Evolutionary conservation across 2,888 invertebrate species (phyloP).

Genomic region (Monopis laevigella): DNA sequence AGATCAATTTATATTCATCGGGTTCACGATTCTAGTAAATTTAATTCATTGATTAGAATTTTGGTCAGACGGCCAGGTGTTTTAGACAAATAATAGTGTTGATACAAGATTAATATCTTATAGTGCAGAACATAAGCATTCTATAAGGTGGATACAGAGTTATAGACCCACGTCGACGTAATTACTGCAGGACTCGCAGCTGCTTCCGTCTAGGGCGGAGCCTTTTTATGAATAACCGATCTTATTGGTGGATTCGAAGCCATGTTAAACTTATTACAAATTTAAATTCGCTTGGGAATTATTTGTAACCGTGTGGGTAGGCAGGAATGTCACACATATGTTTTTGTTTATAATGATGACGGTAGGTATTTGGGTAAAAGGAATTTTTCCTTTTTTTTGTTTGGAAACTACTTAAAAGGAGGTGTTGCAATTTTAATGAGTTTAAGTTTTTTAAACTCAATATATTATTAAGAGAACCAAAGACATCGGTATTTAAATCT

Average conservation of each 20-base stretch:
- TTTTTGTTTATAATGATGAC: slow-evolving; percentile 36
- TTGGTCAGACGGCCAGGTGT: slow-evolving; percentile 25
- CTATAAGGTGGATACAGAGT: slow-evolving; percentile 24
- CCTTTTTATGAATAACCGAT: slow-evolving; percentile 50
- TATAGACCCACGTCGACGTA: slow-evolving; percentile 36
- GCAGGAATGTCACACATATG: slow-evolving; percentile 57
- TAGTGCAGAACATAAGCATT: slow-evolving; percentile 28
- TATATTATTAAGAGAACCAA: no score
- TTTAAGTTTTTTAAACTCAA: not conserved
- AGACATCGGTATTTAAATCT: no score
- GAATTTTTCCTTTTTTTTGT: not conserved
- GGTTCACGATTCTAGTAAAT: no score
- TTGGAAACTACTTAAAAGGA: not conserved
- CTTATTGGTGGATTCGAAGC: slow-evolving; percentile 50
- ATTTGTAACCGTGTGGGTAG: slow-evolving; percentile 40
- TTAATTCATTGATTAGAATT: not conserved
- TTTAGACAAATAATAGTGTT: slow-evolving; percentile 25
- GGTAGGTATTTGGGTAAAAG: slow-evolving; percentile 26
- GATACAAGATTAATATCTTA: slow-evolving; percentile 21
- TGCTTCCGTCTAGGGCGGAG: slow-evolving; percentile 60
- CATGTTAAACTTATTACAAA: slow-evolving; percentile 49
- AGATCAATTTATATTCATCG: no score
- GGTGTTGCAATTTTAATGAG: not conserved
- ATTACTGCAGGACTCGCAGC: slow-evolving; percentile 54
- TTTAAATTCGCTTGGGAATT: slow-evolving; percentile 60